Evolutionary conservation across 2,113 vertebrate genomes (phyloP), one percentile per base, ranked within the genome.

Genomic region (Silurus asotus): DNA sequence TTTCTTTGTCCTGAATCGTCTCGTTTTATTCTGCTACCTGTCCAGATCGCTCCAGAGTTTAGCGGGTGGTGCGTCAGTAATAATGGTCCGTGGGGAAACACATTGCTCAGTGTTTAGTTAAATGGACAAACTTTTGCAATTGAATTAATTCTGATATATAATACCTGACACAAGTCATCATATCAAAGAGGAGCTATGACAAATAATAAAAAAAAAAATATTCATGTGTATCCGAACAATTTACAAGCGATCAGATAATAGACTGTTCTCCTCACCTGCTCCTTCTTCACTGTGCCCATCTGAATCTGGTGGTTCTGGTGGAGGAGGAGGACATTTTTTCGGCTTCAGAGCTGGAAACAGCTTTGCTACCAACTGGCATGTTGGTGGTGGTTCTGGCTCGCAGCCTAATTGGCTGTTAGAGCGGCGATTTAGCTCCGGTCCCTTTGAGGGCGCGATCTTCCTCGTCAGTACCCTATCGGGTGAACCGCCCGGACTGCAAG

Each of bases 321-420:
- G 87, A 90, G 67, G 87, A 90, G 91, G 87, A 89, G 91, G 91
- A 81, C 90, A 94, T 62, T 92, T 86, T 87, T 96, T 97, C 0
- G 94, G 92, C 91, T 96, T 98, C 90, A 99, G 92, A 0, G 96
- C 94, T 87, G 97, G 98, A 90, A 99, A 99, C 53, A 99, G 86
- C 86, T 94, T 96, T 6, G 95, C 90, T 95, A 98, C 96, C 88
- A 99, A 93, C 83, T 96, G 94, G 8, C 97, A 97, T 13, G 93
- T 85, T 6, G 95, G 95, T 83, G 95, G 94, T 84, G 91, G 82
- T 5, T 90, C 92, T 59, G 88, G 55, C 70, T 89, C 90, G 70
- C 89, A 83, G 28, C 86, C 88, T 28, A 78, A 75, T 45, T 79
- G 86, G 75, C 83, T 82, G 49, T 37, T 25, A 25, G 53, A 64